These are phyloP conservation scores for Gymnocephalus cernua DNA, from an alignment of 2,113 vertebrate genomes.

Conservation along the genomic window DNA sequence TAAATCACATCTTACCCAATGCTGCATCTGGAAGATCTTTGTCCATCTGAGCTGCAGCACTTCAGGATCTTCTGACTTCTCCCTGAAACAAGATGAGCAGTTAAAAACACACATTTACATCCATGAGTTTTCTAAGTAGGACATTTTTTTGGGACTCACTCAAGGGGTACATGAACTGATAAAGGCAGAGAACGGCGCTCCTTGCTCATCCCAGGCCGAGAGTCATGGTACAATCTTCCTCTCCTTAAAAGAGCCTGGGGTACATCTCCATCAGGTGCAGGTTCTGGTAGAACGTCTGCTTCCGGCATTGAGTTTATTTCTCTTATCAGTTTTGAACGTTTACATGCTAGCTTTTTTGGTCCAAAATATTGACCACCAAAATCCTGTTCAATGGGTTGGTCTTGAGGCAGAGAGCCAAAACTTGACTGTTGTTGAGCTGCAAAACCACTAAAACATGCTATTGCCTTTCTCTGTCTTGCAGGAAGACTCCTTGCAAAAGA, in stretches of 20 bases:
- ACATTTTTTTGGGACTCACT: not conserved
- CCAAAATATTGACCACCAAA: not conserved
- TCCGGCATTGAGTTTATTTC: too few relatives aligned
- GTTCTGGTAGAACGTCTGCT: too few relatives aligned
- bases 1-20: conserved; percentile 68
- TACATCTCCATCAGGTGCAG: too few relatives aligned
- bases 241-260: too few relatives aligned
- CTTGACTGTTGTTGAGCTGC: not conserved
- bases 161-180: fast-evolving
- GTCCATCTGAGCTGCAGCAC: conserved; percentile 44
- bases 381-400: not conserved
- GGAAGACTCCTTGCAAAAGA: too few relatives aligned
- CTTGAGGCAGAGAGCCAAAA: too few relatives aligned
- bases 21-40: conserved; percentile 83
- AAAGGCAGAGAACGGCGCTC: fast-evolving
- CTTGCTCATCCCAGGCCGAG: fast-evolving
- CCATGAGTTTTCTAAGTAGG: too few relatives aligned
- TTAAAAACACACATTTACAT: not conserved
- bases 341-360: not conserved
- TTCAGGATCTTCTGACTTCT: not conserved
- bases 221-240: too few relatives aligned
- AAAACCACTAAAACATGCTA: too few relatives aligned
- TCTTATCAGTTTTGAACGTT: too few relatives aligned
- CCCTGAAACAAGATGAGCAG: conserved; percentile 18
- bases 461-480: too few relatives aligned